These are phyloP conservation scores for Bombus sibiricus DNA, from an alignment of 1,140 invertebrate species.

Conservation along the genomic window DNA sequence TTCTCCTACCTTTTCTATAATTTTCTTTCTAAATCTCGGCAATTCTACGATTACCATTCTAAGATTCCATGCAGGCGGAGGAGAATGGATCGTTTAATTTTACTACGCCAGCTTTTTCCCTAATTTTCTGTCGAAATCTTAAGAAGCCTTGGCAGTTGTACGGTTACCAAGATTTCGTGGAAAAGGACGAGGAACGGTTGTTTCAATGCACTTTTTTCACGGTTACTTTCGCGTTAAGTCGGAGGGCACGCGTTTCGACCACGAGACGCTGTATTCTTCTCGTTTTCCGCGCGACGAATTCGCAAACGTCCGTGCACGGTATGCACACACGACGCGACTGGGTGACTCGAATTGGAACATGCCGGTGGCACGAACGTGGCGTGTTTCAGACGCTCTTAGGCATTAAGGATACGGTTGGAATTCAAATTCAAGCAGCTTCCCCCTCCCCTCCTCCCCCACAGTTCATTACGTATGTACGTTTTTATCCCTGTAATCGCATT, in stretches of 20 bases:
- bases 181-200: no score
- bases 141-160: no score
- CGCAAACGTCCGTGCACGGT: no score
- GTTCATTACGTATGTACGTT: not conserved
- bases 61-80: no score
- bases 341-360: conserved; percentile 15
- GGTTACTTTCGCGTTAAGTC: not conserved
- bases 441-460: not conserved
- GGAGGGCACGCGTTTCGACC: not conserved
- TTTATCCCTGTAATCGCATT: no score
- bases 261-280: not conserved
- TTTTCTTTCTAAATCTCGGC: no score
- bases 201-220: not conserved
- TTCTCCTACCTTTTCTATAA: no score
- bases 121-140: not conserved
- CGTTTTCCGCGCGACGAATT: not conserved
- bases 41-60: not conserved
- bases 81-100: no score
- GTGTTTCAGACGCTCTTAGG: not conserved
- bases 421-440: not conserved
- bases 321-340: not conserved
- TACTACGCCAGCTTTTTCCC: not conserved
- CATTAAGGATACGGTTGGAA: not conserved
- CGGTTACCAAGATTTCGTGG: not conserved
- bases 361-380: not conserved